Evolutionary conservation across 2,113 vertebrate genomes (phyloP), one percentile per base, ranked within the genome.

Genomic region (Cyprinodon variegatus): DNA sequence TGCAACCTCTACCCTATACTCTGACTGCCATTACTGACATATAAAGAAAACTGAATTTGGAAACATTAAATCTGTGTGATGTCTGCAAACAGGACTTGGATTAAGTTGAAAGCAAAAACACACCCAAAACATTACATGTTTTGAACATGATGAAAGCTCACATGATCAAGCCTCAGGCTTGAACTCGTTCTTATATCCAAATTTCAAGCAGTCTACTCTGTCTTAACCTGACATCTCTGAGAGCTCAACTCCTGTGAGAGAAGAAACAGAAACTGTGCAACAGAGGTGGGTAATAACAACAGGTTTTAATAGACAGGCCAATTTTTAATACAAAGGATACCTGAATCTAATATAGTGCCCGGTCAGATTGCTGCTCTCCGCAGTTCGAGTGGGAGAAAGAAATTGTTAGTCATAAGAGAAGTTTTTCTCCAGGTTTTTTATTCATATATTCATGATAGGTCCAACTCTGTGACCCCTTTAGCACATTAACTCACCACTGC

Each of bases 391-490:
- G 37, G 37, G 36, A 37, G 39, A 65, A 41, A 65, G 17, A 65
- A 17, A 41, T 60, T 45, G 72, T 77, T 57, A 61, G 70, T 60
- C 65, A 53, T 39, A 36, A 46, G 62, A 67, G 68, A 75, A 37
- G 14, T 46, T 65, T 50, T 63, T 68, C 61, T 13, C 68, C 20
- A 11, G 60, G 5, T 70, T 77, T 62, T 72, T 59, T 81, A 87
- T 89, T 89, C 79, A 85, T 84, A 73, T 81, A 88, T 83, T 83
- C 74, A 57, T 69, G 60, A 72, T 64, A 78, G 84, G 68, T 79
- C 68, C 22, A 65, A 29, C 39, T 37, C 36, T 13, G 43, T n/a
- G 70, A 85, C 88, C 81, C 50, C 79, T 53, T 3, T 43, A 75
- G 59, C 40, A 72, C 77, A 87, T 70, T 46, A 72, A 72, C 70